Evolutionary conservation across 2,797 vertebrate genomes (phyloP).

Genomic region (Gouania willdenowi): DNA sequence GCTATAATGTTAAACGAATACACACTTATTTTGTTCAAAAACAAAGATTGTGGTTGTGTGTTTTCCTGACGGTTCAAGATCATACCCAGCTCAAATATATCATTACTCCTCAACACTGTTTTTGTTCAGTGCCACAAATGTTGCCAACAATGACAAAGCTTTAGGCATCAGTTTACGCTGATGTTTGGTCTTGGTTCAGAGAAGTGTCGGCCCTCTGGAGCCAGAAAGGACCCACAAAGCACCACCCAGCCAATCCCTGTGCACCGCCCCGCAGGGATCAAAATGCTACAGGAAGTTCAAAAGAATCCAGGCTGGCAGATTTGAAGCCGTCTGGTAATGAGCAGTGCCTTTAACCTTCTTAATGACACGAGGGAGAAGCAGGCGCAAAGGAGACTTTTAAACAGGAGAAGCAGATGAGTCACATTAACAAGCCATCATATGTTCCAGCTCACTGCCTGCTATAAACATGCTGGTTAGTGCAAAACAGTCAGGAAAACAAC

Average conservation of each 20-base stretch:
- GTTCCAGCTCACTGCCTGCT: slow-evolving; percentile 2
- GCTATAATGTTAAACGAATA: too few species aligned
- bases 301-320: slow-evolving; percentile 24
- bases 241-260: slow-evolving; percentile 8
- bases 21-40: too few species aligned
- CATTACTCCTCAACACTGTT: not conserved
- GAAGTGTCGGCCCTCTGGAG: slow-evolving; percentile 10
- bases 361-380: slow-evolving; percentile 27
- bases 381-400: slow-evolving; percentile 11
- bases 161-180: slow-evolving; percentile 1
- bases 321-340: slow-evolving; percentile 35
- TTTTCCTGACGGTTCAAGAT: not conserved
- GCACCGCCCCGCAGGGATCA: slow-evolving; percentile 31
- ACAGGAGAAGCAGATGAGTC: slow-evolving; percentile 13
- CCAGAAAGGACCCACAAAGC: slow-evolving; percentile 5
- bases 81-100: not conserved
- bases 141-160: not conserved
- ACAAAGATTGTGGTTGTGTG: too few species aligned
- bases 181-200: slow-evolving; percentile 1
- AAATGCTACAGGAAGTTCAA: slow-evolving; percentile 42
- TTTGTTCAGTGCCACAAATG: slow-evolving; percentile 19
- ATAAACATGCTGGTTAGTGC: slow-evolving; percentile 10
- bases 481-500: slow-evolving; percentile 1
- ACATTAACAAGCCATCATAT: slow-evolving; percentile 26
- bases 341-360: slow-evolving; percentile 25